Evolutionary conservation across 2,797 vertebrate genomes (phyloP).

Genomic region (Cirrhinus mrigala): DNA sequence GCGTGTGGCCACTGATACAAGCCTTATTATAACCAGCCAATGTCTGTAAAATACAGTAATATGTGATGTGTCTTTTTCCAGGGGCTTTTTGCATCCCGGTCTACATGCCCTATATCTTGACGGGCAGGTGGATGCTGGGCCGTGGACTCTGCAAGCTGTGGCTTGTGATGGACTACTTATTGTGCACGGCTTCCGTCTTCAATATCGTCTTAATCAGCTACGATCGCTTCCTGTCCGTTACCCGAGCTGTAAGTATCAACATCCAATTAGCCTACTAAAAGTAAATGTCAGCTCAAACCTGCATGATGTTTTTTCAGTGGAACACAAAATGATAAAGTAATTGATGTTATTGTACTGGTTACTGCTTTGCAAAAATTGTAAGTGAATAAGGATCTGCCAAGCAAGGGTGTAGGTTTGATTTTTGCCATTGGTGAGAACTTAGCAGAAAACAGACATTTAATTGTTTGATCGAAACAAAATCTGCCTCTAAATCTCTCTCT

Average conservation of each 20-base stretch:
- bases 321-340: background rate
- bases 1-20: background rate
- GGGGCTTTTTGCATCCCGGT: conserved; percentile 88
- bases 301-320: background rate
- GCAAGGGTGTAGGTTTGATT: too few species aligned
- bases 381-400: background rate
- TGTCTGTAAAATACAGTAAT: background rate
- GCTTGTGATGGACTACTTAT: conserved; percentile 87
- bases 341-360: background rate
- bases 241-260: conserved; percentile 85
- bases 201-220: conserved; percentile 94
- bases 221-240: conserved; percentile 90
- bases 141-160: conserved; percentile 86
- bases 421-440: too few species aligned
- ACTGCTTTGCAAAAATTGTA: background rate
- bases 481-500: too few species aligned
- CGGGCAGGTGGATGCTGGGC: conserved; percentile 83
- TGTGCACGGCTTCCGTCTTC: conserved; percentile 90
- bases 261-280: background rate
- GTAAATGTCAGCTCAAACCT: background rate
- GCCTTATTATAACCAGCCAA: conserved; percentile 1
- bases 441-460: too few species aligned
- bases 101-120: conserved; percentile 86
- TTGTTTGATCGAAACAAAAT: too few species aligned
- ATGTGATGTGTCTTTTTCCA: conserved; percentile 64